Evolutionary conservation across 2,113 vertebrate species (phyloP).

Genomic region (Nettapus auritus): DNA sequence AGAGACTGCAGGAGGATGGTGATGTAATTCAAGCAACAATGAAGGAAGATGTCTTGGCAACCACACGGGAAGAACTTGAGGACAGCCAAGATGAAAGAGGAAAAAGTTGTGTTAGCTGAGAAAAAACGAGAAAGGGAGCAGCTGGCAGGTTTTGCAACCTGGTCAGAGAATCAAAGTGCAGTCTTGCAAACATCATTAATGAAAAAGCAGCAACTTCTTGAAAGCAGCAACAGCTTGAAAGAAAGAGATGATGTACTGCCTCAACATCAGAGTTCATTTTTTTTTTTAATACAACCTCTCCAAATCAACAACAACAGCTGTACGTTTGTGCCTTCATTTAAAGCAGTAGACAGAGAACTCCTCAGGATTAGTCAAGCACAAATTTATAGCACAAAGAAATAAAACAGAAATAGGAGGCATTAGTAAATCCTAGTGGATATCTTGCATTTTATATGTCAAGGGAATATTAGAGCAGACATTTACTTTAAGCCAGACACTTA

Average conservation of each 20-base stretch:
- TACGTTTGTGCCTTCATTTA: background rate
- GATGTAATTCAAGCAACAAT: background rate
- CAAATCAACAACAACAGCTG: background rate
- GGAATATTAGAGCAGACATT: background rate
- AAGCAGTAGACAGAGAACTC: background rate
- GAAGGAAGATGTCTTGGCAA: background rate
- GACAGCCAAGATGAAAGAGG: background rate
- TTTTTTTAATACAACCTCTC: background rate
- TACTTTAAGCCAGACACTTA: background rate
- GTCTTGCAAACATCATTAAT: background rate
- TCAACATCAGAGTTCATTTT: background rate
- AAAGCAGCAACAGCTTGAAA: no score
- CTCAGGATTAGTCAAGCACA: background rate
- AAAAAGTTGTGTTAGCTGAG: background rate
- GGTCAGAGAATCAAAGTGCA: background rate
- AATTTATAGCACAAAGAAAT: background rate
- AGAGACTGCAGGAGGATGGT: background rate
- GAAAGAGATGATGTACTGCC: background rate
- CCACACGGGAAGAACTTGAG: background rate
- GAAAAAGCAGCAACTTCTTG: background rate
- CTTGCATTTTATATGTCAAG: background rate
- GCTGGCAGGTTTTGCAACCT: background rate
- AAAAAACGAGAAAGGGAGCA: background rate
- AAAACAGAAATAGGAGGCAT: background rate
- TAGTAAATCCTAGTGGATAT: background rate